Conservation (phyloP, 2,797 vertebrate species). For the Micropoecilia bifurca region DNA sequence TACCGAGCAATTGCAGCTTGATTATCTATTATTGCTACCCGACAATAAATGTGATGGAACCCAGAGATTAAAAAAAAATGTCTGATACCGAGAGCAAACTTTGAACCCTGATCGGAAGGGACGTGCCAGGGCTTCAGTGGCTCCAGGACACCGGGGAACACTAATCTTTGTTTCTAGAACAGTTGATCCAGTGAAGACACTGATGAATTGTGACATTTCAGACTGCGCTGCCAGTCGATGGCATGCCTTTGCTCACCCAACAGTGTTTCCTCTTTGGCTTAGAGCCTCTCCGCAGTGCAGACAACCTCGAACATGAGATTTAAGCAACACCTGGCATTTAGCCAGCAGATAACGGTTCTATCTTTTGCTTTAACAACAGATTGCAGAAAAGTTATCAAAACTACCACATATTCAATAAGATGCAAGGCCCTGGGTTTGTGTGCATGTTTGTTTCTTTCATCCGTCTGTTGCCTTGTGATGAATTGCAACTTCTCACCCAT, state of each 20-base stretch:
- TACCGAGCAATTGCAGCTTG: background rate
- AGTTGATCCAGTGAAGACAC: slow-evolving; percentile 31
- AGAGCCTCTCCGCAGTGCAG: slow-evolving; percentile 13
- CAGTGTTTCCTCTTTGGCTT: slow-evolving; percentile 46
- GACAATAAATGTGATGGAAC: slow-evolving; percentile 15
- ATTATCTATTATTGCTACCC: slow-evolving; percentile 20
- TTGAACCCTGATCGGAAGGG: slow-evolving; percentile 35
- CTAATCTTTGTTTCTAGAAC: slow-evolving; percentile 36
- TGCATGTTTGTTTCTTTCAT: background rate
- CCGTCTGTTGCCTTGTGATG: background rate
- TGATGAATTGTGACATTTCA: slow-evolving; percentile 16
- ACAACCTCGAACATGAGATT: slow-evolving; percentile 40
- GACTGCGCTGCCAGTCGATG: slow-evolving; percentile 16
- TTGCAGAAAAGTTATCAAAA: background rate
- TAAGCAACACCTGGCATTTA: slow-evolving; percentile 25
- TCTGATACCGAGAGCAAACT: slow-evolving; percentile 42
- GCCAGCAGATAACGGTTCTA: slow-evolving; percentile 18
- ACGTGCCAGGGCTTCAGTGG: slow-evolving; percentile 6
- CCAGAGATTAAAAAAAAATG: slow-evolving; percentile 12
- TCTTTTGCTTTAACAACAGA: background rate
- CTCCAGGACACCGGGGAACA: slow-evolving; percentile 10
- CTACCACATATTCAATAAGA: too few species aligned
- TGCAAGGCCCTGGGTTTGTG: background rate
- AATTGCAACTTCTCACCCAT: background rate
- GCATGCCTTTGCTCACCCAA: slow-evolving; percentile 32